phyloP scores from a whole-genome alignment of 2,113 vertebrate species.

The Nerophis ophidion region DNA sequence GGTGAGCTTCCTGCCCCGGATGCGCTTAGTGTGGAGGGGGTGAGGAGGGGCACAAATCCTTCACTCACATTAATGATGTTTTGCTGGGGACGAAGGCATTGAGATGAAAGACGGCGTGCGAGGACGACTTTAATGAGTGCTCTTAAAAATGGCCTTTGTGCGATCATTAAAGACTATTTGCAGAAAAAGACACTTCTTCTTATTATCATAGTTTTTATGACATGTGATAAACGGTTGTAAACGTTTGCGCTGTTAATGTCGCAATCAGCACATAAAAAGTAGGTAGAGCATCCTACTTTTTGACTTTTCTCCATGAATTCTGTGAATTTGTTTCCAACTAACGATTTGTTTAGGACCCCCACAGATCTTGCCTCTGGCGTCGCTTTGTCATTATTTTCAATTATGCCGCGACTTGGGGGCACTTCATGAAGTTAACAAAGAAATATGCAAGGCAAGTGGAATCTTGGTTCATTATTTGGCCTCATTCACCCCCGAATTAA shows the following conservation, averaged over 20 bases:
- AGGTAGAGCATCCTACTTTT: conserved; percentile 10
- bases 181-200: conserved; percentile 24
- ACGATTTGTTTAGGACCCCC: conserved; percentile 33
- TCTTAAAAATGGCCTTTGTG: conserved; percentile 41
- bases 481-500: conserved; percentile 47
- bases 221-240: conserved; percentile 38
- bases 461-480: conserved; percentile 66
- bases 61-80: conserved; percentile 53
- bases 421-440: conserved; percentile 60
- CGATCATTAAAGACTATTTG: conserved; percentile 38
- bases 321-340: conserved; percentile 32
- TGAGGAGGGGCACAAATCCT: conserved; percentile 42
- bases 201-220: conserved; percentile 43
- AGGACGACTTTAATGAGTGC: conserved; percentile 38
- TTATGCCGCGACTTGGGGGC: conserved; percentile 50
- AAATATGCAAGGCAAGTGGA: conserved; percentile 60
- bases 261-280: conserved; percentile 29
- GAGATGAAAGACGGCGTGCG: conserved; percentile 48
- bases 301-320: conserved; percentile 25
- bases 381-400: conserved; percentile 64
- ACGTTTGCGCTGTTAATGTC: conserved; percentile 20
- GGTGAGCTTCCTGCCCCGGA: conserved; percentile 58
- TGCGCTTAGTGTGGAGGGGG: conserved; percentile 3
- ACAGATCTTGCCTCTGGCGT: conserved; percentile 37
- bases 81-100: conserved; percentile 37